Conservation (phyloP, 2,113 vertebrate genomes). For the Zosterops hypoxanthus region DNA sequence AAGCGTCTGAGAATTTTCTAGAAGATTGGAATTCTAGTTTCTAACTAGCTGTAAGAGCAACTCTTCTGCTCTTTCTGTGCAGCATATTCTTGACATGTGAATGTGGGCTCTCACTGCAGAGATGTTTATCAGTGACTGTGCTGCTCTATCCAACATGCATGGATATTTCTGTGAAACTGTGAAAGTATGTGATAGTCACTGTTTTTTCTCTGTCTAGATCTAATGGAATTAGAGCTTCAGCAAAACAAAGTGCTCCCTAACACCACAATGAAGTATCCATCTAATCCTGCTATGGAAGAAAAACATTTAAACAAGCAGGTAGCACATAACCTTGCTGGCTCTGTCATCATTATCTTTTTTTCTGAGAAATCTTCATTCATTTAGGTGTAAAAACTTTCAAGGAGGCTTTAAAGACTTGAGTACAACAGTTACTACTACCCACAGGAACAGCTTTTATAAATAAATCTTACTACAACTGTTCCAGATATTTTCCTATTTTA, state of each 20-base stretch:
- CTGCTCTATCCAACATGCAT: neutral
- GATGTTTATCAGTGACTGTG: neutral
- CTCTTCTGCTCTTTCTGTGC: neutral
- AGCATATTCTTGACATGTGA: neutral
- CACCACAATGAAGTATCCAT: neutral
- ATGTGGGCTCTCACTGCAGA: neutral
- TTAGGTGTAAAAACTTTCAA: neutral
- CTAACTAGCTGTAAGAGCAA: neutral
- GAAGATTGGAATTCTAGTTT: neutral
- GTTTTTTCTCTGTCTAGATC: neutral
- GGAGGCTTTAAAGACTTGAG: neutral
- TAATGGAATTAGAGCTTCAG: neutral
- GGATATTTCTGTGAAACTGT: neutral
- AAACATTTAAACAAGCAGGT: neutral
- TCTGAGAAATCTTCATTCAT: neutral
- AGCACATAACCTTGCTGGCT: neutral
- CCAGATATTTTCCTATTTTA: neutral
- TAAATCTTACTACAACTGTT: neutral
- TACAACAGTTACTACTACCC: neutral
- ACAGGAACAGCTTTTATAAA: neutral
- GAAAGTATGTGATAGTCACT: neutral
- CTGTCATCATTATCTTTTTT: neutral
- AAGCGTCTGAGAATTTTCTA: neutral
- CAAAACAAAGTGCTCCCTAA: neutral
- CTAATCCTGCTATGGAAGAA: neutral